Base-by-base conservation (phyloP, 2,113 vertebrate species). In the Ptilonorhynchus violaceus region DNA sequence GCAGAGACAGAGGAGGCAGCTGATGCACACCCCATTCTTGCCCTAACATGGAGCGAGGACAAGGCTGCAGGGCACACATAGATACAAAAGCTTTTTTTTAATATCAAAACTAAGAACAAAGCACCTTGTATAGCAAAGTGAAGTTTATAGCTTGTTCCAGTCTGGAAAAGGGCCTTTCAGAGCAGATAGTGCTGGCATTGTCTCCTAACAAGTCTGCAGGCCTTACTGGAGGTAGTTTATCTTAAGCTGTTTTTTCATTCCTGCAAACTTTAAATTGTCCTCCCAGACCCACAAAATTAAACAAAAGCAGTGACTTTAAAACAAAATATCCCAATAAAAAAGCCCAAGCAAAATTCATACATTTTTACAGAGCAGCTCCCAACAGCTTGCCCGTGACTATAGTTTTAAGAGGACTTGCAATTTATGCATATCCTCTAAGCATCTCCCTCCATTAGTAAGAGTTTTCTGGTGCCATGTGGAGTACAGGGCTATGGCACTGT, bases 1-100 rank as follows among this genome's bases (percentile, higher is more conserved):
- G 86, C 79, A 91, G 68, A 90, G 74, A 66, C 79, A 85, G 83
- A 84, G 76, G 60, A 86, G 80, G 77, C 89, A 84, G 86, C 89
- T 55, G 76, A 84, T 84, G 94, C 56, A 53, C 59, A 63, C 80
- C 19, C 86, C 0, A 1, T 84, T 96, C 93, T 81, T 97, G 94
- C 95, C 96, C 95, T 95, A 96, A 96, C 93, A 97, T 95, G 96
- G 96, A 96, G 91, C 0, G 89, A 92, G 89, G 80, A 92, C 68
- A 59, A 56, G 47, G 73, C 83, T 93, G 69, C 83, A 78, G 89
- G 91, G 94, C 68, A 70, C 44, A 59, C 15, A 0, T n/a, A 55
- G 89, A 95, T 67, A 78, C 60, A 89, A 88, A 91, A 74, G 68
- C 4, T 2, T 28, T 95, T 92, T 91, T 92, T 96, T 90, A 13